Base-by-base conservation (phyloP, 2,888 invertebrate species). In the Xanthorhoe spadicearia region DNA sequence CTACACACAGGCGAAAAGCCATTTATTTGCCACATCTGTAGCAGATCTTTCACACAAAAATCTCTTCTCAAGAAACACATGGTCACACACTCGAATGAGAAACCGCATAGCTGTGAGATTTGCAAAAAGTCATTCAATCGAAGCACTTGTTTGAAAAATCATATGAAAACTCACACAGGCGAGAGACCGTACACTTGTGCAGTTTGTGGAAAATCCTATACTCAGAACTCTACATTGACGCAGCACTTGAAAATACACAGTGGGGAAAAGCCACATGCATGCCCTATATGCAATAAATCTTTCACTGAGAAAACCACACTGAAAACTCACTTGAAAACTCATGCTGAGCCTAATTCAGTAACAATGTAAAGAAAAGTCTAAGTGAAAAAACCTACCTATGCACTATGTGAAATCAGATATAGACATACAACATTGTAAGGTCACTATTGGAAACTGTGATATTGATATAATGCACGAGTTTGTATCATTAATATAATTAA, bases 1-100 rank as follows among this genome's bases (percentile, higher is more conserved):
- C 35, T 56, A 6, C 66, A 67, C 35, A 56, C 66, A 2, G 66
- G 66, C 0, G 62, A 59, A 35, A 66, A 66, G 19, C 66, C 66
- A 23, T 62, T 51, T 48, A 17, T 49, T 32, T 66, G 66, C 17
- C 43, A 62, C n/a, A 23, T 66, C 15, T 66, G 66, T 17, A 66
- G 49, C 43, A 61, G 57, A 57, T 28, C 61, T 0, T 66, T 66
- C 48, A 28, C 66, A 4, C 57, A 57, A 18, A 66, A 66, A 18
- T 51, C 61, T 8, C 66, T 61, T 17, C 48, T 66, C 23, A 61
- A 52, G 28, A 61, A 53, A 49, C 66, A 66, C 28, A 66, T 66
- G 66, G 57, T 56, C 5, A 61, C 57, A 8, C 66, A 66, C 32
- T 61, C 61, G 2, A 61, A 66, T 15, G 66, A 66, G 17, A 66